Percentiles rank a stretch among this genome's conserved stretches.
Conservation (phyloP, 2,888 invertebrate species). For the Microplitis deprimator region DNA sequence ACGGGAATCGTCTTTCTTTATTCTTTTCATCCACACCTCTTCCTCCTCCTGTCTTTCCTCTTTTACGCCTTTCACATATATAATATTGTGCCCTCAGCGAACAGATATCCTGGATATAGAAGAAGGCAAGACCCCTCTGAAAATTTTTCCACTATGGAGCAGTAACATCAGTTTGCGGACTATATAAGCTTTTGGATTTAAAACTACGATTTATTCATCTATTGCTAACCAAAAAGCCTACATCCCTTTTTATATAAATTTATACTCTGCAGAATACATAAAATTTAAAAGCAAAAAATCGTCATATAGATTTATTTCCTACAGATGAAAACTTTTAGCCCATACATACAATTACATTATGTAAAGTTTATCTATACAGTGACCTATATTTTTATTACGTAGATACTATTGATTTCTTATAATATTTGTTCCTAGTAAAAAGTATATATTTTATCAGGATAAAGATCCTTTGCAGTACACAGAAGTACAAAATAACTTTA, state of each 20-base stretch:
- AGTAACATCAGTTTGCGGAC: not conserved
- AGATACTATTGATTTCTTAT: not conserved
- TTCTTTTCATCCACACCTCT: constrained; percentile 5
- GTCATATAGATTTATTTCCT: not conserved
- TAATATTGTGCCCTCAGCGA: not conserved
- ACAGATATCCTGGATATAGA: not conserved
- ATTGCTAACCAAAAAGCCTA: not conserved
- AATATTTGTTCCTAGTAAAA: not conserved
- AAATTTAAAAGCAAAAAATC: not conserved
- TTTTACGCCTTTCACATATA: not conserved
- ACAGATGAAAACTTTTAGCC: not conserved
- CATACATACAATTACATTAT: not conserved
- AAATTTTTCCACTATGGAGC: not conserved
- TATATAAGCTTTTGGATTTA: not conserved
- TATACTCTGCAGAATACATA: not conserved
- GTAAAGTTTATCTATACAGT: not conserved
- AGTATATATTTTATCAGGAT: not conserved
- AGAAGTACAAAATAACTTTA: too few relatives aligned
- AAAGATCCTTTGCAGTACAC: not conserved
- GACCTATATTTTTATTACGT: not conserved
- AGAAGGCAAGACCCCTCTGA: not conserved
- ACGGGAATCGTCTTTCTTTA: constrained; percentile 19
- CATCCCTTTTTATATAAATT: not conserved
- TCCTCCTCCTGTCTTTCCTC: not conserved
- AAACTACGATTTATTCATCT: not conserved